These are phyloP conservation scores for Montipora efflorescens DNA, from an alignment of 64 coral and sea anemone genomes.

Conservation along the genomic window DNA sequence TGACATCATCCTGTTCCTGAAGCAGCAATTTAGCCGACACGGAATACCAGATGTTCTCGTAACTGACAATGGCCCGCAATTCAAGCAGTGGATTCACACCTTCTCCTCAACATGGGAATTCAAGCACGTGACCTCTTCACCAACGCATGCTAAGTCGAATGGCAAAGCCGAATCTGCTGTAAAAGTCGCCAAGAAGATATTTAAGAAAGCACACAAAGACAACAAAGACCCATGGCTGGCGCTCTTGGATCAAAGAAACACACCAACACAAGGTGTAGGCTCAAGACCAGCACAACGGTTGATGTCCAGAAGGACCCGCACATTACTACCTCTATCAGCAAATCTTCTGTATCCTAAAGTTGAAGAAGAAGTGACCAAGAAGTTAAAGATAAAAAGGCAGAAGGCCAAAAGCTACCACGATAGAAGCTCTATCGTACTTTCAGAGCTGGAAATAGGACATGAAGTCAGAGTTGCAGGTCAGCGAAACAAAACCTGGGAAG, in stretches of 20 bases:
- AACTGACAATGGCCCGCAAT: too few relatives aligned
- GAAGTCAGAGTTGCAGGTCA: slow-evolving; percentile 6
- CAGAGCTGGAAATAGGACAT: neutral
- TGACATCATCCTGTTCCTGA: too few relatives aligned
- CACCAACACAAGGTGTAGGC: neutral
- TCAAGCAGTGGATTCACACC: too few relatives aligned
- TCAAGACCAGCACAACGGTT: neutral
- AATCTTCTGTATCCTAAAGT: neutral
- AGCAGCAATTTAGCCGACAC: too few relatives aligned
- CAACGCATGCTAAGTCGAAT: neutral
- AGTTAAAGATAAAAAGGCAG: neutral
- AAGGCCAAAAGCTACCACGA: neutral
- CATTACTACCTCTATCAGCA: neutral
- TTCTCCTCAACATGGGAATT: too few relatives aligned
- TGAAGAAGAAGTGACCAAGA: neutral
- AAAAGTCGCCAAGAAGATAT: neutral
- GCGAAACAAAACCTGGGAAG: slow-evolving; percentile 43
- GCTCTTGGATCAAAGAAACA: neutral
- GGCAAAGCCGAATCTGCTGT: neutral
- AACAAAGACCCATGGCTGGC: neutral
- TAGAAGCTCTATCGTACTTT: neutral
- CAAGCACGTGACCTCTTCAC: neutral
- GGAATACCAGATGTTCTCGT: too few relatives aligned
- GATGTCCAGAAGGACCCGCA: neutral
- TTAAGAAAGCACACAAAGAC: neutral